Evolutionary conservation across 2,113 vertebrate species (phyloP), one percentile per base, ranked within the genome.

Genomic region (Steatornis caripensis): DNA sequence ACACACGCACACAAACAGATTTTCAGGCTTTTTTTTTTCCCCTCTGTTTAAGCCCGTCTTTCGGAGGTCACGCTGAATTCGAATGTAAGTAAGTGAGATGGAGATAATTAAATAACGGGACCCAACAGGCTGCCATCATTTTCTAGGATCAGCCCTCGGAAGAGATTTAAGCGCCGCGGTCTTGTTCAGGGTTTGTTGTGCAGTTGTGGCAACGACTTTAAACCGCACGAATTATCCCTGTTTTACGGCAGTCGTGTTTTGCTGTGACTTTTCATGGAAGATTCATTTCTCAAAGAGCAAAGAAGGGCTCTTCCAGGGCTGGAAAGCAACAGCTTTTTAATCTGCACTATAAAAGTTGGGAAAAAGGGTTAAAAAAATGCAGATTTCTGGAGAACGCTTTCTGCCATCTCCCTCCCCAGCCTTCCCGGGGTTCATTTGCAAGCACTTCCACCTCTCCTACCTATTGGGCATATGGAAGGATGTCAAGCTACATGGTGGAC

Each of bases 401-500:
- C 60, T 41, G 58, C 49, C 4, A 1, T 43, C 90, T 93, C 89
- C 68, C 51, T 86, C 58, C 76, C 26, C 66, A 55, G 87, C 87
- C 79, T 97, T 91, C 93, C 94, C 60, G 70, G 78, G 86, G 68
- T 49, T 90, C 72, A 84, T 96, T 91, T 92, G 87, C 74, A 69
- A 90, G 83, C 12, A 5, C 39, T 77, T 74, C 92, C 62, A 94
- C 61, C 79, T 91, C 84, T 96, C 69, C 93, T 87, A 87, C 79
- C 89, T 96, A 94, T 95, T 6, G 90, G 92, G 86, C 64, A 37
- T 77, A 78, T 5, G 85, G 81, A 92, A 93, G 87, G 90, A 93
- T 96, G 93, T 95, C 76, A 89, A 89, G 64, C 64, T 93, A 91
- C 72, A 66, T 5, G 92, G 95, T 15, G 78, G 90, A 94, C 70